A percentile compares a stretch with the other conserved stretches of the same genome.
Conservation (phyloP, 64 coral and sea anemone species). For the Orbicella faveolata region DNA sequence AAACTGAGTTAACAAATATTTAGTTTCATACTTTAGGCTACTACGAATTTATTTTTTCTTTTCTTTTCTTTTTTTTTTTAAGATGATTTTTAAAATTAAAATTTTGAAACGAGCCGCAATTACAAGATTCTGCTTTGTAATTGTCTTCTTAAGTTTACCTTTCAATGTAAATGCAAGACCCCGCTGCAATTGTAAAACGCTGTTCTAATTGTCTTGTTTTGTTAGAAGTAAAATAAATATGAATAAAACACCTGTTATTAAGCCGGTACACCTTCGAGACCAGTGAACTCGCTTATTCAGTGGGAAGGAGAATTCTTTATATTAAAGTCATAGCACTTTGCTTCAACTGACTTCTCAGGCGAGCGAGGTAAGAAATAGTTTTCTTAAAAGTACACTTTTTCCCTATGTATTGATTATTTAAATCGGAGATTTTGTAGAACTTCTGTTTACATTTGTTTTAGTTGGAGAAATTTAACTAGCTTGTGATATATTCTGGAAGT, state of each 20-base stretch:
- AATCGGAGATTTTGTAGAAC: neutral
- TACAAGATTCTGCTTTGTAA: neutral
- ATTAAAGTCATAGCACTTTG: neutral
- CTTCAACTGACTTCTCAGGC: neutral
- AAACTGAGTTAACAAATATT: too few species aligned
- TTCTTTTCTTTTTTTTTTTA: too few species aligned
- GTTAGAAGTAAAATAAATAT: neutral
- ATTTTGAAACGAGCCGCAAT: neutral
- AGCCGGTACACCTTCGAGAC: neutral
- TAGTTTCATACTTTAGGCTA: too few species aligned
- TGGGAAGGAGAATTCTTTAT: neutral
- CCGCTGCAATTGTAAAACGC: neutral
- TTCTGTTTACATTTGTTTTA: too few species aligned
- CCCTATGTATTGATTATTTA: neutral
- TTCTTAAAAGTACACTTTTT: neutral
- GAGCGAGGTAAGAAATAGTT: neutral
- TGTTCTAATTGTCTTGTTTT: neutral
- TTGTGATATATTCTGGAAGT: too few species aligned
- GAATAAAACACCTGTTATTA: conserved; percentile 8
- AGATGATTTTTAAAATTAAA: too few species aligned
- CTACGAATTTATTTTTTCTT: too few species aligned
- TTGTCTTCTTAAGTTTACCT: neutral
- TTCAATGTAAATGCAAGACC: neutral
- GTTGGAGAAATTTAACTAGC: too few species aligned
- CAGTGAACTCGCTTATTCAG: neutral